These are phyloP conservation scores for Amiota communis DNA, from an alignment of 2,888 invertebrate genomes.

Conservation along the genomic window DNA sequence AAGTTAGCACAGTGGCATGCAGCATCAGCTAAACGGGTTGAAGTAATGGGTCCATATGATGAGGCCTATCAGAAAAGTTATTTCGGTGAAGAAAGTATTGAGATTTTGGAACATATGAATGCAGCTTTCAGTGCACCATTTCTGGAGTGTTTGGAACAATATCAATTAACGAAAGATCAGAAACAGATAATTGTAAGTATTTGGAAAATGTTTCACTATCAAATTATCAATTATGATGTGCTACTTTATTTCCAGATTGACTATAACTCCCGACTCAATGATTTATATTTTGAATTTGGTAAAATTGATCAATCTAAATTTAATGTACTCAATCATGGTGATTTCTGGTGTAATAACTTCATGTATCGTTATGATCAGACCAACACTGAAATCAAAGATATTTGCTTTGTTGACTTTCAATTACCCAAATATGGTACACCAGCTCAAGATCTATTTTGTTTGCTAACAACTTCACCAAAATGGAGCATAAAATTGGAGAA, in stretches of 20 bases:
- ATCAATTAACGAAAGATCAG: conserved; percentile 47
- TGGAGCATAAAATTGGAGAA: conserved; percentile 60
- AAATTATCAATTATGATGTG: neutral
- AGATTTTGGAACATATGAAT: conserved; percentile 47
- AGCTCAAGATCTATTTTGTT: conserved; percentile 64
- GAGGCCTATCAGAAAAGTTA: conserved; percentile 42
- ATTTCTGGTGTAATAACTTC: conserved; percentile 71
- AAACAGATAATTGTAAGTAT: conserved; percentile 55
- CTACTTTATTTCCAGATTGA: conserved; percentile 42
- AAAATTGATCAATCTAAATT: conserved; percentile 48
- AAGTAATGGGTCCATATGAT: conserved; percentile 51
- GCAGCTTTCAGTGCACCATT: conserved; percentile 47
- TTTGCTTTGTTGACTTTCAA: conserved; percentile 69
- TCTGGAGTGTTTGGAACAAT: conserved; percentile 49
- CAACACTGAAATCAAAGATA: conserved; percentile 56
- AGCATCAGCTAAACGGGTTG: conserved; percentile 58
- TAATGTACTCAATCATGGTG: conserved; percentile 65
- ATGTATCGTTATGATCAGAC: conserved; percentile 61
- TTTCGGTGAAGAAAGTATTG: conserved; percentile 44
- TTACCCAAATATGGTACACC: conserved; percentile 65
- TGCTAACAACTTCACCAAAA: conserved; percentile 65
- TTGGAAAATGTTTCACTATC: neutral
- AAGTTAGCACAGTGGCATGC: conserved; percentile 68
- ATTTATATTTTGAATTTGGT: conserved; percentile 52
- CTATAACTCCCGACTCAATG: conserved; percentile 47